These are phyloP conservation scores for Listronotus bonariensis DNA, from an alignment of 1,140 invertebrate species.

Conservation along the genomic window DNA sequence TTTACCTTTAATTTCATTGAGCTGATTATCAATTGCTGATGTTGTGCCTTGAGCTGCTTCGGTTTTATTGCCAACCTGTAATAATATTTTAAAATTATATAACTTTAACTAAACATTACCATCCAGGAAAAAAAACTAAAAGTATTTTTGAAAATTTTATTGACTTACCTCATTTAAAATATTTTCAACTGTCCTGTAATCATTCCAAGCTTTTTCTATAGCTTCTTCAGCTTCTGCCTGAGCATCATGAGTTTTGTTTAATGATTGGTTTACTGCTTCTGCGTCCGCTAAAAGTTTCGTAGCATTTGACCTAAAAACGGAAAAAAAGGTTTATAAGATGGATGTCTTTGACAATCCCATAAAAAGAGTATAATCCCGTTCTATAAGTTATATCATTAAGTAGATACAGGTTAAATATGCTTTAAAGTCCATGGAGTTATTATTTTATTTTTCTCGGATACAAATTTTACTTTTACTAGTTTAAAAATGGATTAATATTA, in stretches of 20 bases:
- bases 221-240: conserved; percentile 78
- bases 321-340: too few relatives aligned
- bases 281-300: conserved; percentile 63
- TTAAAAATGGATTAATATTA: too few relatives aligned
- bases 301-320: conserved; percentile 53
- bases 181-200: conserved; percentile 75
- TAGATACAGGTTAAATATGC: too few relatives aligned
- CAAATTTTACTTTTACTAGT: too few relatives aligned
- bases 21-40: conserved; percentile 38
- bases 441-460: too few relatives aligned
- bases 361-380: too few relatives aligned
- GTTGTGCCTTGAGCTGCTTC: conserved; percentile 44
- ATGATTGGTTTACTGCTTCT: conserved; percentile 62
- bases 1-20: conserved; percentile 45
- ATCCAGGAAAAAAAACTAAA: too few relatives aligned
- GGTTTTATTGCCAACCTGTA: conserved; percentile 49
- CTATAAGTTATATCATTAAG: too few relatives aligned
- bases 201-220: conserved; percentile 77
- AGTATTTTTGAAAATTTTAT: too few relatives aligned
- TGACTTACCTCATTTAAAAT: conserved; percentile 62
- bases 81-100: conserved; percentile 6
- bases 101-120: too few relatives aligned
- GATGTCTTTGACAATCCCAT: too few relatives aligned
- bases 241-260: conserved; percentile 72
- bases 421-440: too few relatives aligned